Percentiles rank a stretch among this genome's conserved stretches.
Evolutionary conservation across 2,797 vertebrate species (phyloP).

Genomic region (Pseudochirops corinnae): DNA sequence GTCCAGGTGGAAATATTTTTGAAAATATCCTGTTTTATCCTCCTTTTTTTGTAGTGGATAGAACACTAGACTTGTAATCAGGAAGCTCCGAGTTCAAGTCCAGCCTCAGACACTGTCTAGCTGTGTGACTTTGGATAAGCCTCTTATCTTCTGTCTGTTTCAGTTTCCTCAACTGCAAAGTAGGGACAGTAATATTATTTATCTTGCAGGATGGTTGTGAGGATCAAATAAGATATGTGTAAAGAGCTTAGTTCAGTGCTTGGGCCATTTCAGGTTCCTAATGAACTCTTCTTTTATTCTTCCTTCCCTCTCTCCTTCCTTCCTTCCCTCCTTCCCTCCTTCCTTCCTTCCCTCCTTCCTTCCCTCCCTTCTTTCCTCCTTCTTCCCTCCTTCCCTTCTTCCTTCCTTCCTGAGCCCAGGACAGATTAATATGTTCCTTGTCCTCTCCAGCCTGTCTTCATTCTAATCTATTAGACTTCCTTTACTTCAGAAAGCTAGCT

Average conservation of each 20-base stretch:
- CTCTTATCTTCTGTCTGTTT: neutral
- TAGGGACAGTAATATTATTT: neutral
- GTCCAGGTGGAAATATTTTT: neutral
- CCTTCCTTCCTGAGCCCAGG: neutral
- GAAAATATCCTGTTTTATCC: neutral
- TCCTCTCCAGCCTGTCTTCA: neutral
- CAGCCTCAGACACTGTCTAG: neutral
- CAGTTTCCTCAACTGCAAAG: neutral
- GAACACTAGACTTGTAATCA: neutral
- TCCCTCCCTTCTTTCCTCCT: neutral
- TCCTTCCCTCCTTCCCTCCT: too few species aligned
- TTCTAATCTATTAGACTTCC: neutral
- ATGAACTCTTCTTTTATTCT: neutral
- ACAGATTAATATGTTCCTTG: neutral
- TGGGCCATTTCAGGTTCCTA: neutral
- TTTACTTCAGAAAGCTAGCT: neutral
- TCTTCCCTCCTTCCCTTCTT: neutral
- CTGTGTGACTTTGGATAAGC: neutral
- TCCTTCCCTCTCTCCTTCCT: neutral
- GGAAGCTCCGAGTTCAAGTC: neutral
- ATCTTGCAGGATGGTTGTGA: neutral
- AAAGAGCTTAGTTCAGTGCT: neutral
- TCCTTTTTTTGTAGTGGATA: neutral
- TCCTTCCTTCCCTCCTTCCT: neutral
- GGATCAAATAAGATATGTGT: neutral